Percentiles rank a stretch among this genome's conserved stretches.
phyloP scores from a whole-genome alignment of 2,888 invertebrate species.

The Leptinotarsa peninsularis region DNA sequence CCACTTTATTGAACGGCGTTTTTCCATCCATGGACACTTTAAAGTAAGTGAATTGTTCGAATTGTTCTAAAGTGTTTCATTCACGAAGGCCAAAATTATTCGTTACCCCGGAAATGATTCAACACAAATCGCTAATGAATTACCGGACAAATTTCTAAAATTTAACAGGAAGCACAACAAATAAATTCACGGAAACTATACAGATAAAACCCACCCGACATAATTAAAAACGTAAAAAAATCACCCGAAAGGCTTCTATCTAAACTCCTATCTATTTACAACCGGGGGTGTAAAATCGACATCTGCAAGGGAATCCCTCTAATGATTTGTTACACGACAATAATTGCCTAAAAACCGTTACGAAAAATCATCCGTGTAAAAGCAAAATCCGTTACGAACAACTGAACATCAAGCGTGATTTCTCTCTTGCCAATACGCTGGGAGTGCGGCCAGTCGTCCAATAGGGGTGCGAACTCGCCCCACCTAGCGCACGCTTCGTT shows the following conservation, averaged over 20 bases:
- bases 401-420: slow-evolving; percentile 56
- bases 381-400: slow-evolving; percentile 58
- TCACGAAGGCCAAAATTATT: slow-evolving; percentile 21
- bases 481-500: slow-evolving; percentile 60
- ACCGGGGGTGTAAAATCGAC: slow-evolving; percentile 56
- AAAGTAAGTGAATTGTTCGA: not conserved
- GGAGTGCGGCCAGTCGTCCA: slow-evolving; percentile 52
- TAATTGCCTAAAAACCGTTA: slow-evolving; percentile 55
- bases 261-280: slow-evolving; percentile 53
- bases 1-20: too few relatives aligned
- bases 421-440: slow-evolving; percentile 55
- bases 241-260: slow-evolving; percentile 51
- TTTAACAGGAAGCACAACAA: slow-evolving; percentile 48
- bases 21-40: not conserved
- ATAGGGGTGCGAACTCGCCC: slow-evolving; percentile 50
- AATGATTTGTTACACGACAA: slow-evolving; percentile 57
- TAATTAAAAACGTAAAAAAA: slow-evolving; percentile 54
- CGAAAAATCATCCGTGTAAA: slow-evolving; percentile 46
- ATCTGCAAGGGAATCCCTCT: slow-evolving; percentile 61
- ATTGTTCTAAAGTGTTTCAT: not conserved
- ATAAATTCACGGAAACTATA: slow-evolving; percentile 38
- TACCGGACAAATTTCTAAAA: slow-evolving; percentile 55
- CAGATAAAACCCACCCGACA: slow-evolving; percentile 36
- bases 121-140: slow-evolving; percentile 53
- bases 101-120: slow-evolving; percentile 51